Evolutionary conservation across 2,888 invertebrate species (phyloP), one percentile per base, ranked within the genome.

Genomic region (Acronicta alni): DNA sequence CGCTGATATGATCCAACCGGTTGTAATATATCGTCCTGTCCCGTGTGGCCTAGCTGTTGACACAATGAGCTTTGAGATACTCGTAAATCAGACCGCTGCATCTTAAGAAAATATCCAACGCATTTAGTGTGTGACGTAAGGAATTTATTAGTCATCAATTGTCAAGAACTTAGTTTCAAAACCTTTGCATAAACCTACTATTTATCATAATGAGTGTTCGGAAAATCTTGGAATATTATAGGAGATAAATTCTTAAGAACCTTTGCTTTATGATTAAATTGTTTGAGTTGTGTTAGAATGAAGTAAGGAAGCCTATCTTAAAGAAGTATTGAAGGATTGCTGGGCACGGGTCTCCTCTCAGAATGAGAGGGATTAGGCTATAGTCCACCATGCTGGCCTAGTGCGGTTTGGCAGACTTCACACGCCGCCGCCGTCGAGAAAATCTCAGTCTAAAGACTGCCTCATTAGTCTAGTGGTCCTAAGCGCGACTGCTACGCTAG

Each of bases 1-100:
- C 20, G 15, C 17, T 57, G 64, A 72, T 73, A 77, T 69, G 56
- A 66, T 57, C 54, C 18, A 67, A 83, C 82, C 83, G 79, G 84
- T 83, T 81, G 72, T 72, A 78, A 77, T 72, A 44, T 30, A 77
- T 68, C 51, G 39, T 39, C 54, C 51, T 47, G 60, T 47, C 39
- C 41, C 51, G 59, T 59, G 51, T 59, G 54, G 60, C 51, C 63
- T 47, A 41, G 51, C 23, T 41, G 57, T 30, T 64, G 64, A 63
- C 47, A 61, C 56, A 67, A 65, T 52, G 5, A 60, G 47, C 47
- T 59, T 38, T 37, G 44, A 43, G 30, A 53, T 67, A 35, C 35
- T 35, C 35, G n/a, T 35, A 65, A 57, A 61, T 57, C 52, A 46
- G 32, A 15, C 38, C 38, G 32, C 9, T 38, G 48, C 38, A 56